A percentile compares a stretch with the other conserved stretches of the same genome.
Evolutionary conservation across 2,113 vertebrate species (phyloP).

Genomic region (Pan paniscus): DNA sequence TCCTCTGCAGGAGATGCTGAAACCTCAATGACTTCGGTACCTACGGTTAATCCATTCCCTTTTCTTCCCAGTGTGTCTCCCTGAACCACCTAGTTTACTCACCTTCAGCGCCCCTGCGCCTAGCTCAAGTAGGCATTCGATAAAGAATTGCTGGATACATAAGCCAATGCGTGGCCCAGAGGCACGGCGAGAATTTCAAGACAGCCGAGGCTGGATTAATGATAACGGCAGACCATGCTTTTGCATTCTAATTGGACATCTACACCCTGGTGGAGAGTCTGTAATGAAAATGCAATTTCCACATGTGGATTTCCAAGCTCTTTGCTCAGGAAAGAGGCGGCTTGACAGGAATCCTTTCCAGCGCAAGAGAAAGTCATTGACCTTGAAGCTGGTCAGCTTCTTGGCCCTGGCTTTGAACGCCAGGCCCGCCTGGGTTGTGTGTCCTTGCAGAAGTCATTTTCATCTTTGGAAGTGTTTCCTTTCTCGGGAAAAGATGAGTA

Average conservation of each 20-base stretch:
- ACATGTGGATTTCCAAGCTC: not conserved
- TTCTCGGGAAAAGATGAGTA: not conserved
- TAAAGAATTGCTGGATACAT: not conserved
- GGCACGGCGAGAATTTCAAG: rapidly evolving
- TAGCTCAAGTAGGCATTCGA: not conserved
- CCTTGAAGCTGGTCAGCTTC: not conserved
- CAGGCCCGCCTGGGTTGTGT: too few relatives aligned
- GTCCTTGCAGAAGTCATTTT: rapidly evolving
- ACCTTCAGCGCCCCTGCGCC: not conserved
- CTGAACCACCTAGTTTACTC: not conserved
- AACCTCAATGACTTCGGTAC: too few relatives aligned
- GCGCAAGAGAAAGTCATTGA: not conserved
- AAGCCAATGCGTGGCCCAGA: not conserved
- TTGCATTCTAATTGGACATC: too few relatives aligned
- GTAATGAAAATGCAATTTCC: not conserved
- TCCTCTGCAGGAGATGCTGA: not conserved
- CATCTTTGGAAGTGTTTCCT: not conserved
- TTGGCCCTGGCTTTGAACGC: too few relatives aligned
- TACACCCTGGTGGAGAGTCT: not conserved
- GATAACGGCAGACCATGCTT: not conserved
- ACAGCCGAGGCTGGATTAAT: not conserved
- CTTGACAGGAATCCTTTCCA: not conserved
- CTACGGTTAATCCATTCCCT: not conserved
- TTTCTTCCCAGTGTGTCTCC: not conserved
- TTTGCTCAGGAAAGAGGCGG: not conserved